phyloP scores from a whole-genome alignment of 2,888 invertebrate genomes.

The Metopia argyrocephala region DNA sequence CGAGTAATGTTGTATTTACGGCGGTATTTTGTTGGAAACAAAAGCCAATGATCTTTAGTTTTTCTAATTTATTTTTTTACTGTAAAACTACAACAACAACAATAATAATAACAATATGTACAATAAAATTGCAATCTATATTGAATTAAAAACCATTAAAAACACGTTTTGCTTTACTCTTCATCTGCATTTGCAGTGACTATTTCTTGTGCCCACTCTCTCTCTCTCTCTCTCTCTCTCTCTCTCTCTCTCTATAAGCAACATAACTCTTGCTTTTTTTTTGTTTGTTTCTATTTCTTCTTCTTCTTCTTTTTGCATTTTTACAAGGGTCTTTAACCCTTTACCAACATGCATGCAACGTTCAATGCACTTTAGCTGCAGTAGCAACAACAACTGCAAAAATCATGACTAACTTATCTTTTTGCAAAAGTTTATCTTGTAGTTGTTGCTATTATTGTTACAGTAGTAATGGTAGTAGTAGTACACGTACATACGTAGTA shows the following conservation, averaged over 20 bases:
- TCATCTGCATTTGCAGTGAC: background rate
- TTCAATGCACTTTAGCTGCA: conserved; percentile 67
- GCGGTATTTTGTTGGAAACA: conserved; percentile 21
- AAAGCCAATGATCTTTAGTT: conserved; percentile 42
- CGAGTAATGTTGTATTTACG: conserved; percentile 29
- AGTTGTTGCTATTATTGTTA: background rate
- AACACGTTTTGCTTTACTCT: conserved; percentile 52
- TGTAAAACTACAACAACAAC: conserved; percentile 1
- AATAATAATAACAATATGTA: background rate
- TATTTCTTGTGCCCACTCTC: background rate
- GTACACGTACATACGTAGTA: conserved; percentile 24
- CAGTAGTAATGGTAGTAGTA: background rate
- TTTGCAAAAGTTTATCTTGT: background rate
- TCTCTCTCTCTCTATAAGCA: background rate
- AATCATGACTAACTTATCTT: conserved; percentile 1
- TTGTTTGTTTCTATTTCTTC: conserved; percentile 1
- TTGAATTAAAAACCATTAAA: conserved; percentile 43
- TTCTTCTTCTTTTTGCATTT: conserved; percentile 44
- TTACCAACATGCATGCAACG: conserved; percentile 67
- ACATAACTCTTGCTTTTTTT: background rate
- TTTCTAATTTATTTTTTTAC: conserved; percentile 28
- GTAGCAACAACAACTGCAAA: conserved; percentile 41
- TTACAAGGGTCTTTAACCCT: conserved; percentile 75
- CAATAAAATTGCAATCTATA: conserved; percentile 15
- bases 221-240: background rate